Conservation (phyloP, 1,140 invertebrate genomes). For the Solenopsis fugax region DNA sequence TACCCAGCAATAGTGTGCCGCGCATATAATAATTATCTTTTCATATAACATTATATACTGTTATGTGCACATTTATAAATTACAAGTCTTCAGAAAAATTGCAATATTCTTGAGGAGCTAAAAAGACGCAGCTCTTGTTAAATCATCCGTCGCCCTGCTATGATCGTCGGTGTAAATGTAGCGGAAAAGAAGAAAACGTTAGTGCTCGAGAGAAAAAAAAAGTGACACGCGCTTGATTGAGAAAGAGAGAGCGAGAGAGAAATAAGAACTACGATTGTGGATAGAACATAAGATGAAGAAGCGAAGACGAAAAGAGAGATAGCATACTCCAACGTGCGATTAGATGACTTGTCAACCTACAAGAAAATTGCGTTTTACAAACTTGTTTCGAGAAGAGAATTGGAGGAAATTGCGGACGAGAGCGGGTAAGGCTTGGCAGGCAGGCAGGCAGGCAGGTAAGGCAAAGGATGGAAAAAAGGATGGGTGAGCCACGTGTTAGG, state of each 20-base stretch:
- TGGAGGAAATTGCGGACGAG: constrained; percentile 83
- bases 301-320: background rate
- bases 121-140: background rate
- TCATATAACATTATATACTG: background rate
- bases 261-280: constrained; percentile 24
- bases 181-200: constrained; percentile 3
- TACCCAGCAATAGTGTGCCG: background rate
- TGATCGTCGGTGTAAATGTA: background rate
- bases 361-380: constrained; percentile 86
- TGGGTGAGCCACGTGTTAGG: constrained; percentile 63
- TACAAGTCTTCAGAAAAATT: background rate
- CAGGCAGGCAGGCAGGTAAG: constrained; percentile 63
- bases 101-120: background rate
- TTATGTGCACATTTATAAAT: background rate
- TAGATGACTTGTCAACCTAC: constrained; percentile 85
- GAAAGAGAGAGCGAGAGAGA: constrained; percentile 29
- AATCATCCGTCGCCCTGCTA: background rate
- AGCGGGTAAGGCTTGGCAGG: constrained; percentile 45
- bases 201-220: background rate
- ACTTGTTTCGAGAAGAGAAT: constrained; percentile 86
- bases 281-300: constrained; percentile 35
- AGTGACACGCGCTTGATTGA: constrained; percentile 8
- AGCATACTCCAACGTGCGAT: constrained; percentile 78
- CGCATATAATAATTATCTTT: background rate
- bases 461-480: constrained; percentile 68